Evolutionary conservation across 92 coral and sea anemone species (phyloP).

Genomic region (Porites evermanni): DNA sequence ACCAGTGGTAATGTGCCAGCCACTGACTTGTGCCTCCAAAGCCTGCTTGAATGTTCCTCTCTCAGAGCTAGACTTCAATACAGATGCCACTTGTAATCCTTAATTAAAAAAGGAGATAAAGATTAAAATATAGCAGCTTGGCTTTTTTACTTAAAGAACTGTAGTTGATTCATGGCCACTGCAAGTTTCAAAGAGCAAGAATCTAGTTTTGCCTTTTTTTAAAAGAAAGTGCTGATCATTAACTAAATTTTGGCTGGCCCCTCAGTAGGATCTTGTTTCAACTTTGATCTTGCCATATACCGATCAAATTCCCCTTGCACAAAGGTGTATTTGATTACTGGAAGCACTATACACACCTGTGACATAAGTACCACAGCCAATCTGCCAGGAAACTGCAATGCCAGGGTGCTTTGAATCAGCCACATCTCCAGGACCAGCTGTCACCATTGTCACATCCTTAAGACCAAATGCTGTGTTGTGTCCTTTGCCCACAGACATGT

Average conservation of each 20-base stretch:
- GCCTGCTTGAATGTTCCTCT: slow-evolving; percentile 80
- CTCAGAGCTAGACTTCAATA: slow-evolving; percentile 90
- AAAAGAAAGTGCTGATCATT: too few species aligned
- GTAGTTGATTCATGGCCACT: too few species aligned
- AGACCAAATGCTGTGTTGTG: slow-evolving; percentile 91
- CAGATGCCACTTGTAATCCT: slow-evolving; percentile 83
- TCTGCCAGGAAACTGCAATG: slow-evolving; percentile 92
- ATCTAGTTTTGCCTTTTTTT: too few species aligned
- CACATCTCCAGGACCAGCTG: slow-evolving; percentile 98
- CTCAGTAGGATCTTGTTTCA: too few species aligned
- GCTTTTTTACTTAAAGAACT: neutral
- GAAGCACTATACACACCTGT: slow-evolving; percentile 61
- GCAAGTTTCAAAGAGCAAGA: too few species aligned
- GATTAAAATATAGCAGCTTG: neutral
- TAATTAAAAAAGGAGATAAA: neutral
- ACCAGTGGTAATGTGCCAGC: slow-evolving; percentile 96
- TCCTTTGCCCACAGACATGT: slow-evolving; percentile 92
- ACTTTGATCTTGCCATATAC: too few species aligned
- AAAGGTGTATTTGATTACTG: neutral
- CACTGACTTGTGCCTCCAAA: slow-evolving; percentile 81
- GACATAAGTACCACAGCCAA: slow-evolving; percentile 90
- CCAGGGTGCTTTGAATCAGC: slow-evolving; percentile 91
- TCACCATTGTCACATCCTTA: slow-evolving; percentile 88
- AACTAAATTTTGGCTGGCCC: too few species aligned
- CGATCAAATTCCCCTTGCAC: too few species aligned